These are phyloP conservation scores for Ephydatia muelleri DNA, from an alignment of 37 sponge, comb jelly and placozoan species.

Conservation along the genomic window DNA sequence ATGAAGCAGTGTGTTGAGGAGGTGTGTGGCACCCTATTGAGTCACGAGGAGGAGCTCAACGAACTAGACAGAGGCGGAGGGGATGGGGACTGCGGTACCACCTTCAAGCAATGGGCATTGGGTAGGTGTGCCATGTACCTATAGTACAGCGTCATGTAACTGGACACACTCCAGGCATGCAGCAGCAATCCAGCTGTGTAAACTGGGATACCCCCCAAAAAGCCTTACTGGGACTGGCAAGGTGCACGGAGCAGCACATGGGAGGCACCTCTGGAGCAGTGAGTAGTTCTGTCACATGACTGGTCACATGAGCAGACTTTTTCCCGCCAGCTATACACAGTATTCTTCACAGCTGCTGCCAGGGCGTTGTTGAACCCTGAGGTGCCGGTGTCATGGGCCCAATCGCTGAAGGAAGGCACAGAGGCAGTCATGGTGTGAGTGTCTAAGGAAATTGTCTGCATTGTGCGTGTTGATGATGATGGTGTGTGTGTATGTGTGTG, in stretches of 20 bases:
- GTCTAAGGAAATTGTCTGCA: neutral
- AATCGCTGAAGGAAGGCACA: conserved; percentile 47
- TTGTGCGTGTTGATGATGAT: neutral
- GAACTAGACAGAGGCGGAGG: conserved; percentile 89
- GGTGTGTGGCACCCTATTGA: conserved; percentile 53
- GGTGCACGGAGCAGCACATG: conserved; percentile 51
- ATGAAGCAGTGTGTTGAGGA: conserved; percentile 52
- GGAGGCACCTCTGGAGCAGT: conserved; percentile 92
- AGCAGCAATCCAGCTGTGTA: conserved; percentile 6
- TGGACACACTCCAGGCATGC: too few relatives aligned
- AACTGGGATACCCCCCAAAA: conserved; percentile 62
- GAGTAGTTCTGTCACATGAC: conserved; percentile 8
- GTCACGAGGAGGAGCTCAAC: conserved; percentile 68
- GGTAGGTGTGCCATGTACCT: conserved; percentile 27
- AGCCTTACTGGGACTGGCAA: conserved; percentile 57
- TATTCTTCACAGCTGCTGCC: conserved; percentile 63
- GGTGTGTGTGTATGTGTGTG: neutral
- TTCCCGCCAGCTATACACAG: conserved; percentile 51
- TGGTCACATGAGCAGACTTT: neutral
- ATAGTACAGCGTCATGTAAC: too few relatives aligned
- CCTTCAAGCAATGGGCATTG: conserved; percentile 61
- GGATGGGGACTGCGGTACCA: conserved; percentile 96
- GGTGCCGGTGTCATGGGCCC: conserved; percentile 43
- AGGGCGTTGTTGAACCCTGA: conserved; percentile 9
- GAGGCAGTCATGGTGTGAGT: conserved; percentile 57